Evolutionary conservation across 2,888 invertebrate species (phyloP).

Genomic region (Alloscopus bannaensis): DNA sequence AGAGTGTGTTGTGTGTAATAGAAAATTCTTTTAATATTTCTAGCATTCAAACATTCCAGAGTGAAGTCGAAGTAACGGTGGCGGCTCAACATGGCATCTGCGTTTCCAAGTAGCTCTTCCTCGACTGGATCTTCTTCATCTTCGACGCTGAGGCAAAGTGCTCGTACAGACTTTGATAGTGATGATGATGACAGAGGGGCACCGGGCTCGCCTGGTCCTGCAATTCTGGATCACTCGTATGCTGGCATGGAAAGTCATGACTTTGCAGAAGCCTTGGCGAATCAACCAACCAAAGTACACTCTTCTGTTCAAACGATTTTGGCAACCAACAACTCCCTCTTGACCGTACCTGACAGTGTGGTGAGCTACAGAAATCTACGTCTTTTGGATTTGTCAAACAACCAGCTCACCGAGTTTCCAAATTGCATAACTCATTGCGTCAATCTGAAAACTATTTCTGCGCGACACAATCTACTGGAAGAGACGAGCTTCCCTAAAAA

Average conservation of each 20-base stretch:
- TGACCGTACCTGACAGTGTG: constrained; percentile 74
- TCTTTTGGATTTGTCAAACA: constrained; percentile 91
- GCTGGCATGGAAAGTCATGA: constrained; percentile 70
- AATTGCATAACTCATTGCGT: constrained; percentile 86
- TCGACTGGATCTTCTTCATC: constrained; percentile 34
- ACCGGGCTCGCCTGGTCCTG: constrained; percentile 71
- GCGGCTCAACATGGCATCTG: constrained; percentile 36
- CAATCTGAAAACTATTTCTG: constrained; percentile 84
- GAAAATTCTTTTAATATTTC: neutral
- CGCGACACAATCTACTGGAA: constrained; percentile 91
- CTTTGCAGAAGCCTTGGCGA: constrained; percentile 69
- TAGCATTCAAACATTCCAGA: neutral
- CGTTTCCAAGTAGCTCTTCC: constrained; percentile 48
- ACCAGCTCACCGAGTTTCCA: constrained; percentile 85
- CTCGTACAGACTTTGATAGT: constrained; percentile 6
- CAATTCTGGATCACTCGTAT: constrained; percentile 73
- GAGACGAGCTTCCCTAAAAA: constrained; percentile 92
- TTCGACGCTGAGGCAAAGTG: neutral
- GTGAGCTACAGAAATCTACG: constrained; percentile 79
- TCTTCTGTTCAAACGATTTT: constrained; percentile 74
- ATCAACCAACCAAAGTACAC: constrained; percentile 67
- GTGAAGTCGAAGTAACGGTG: neutral
- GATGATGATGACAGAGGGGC: constrained; percentile 34
- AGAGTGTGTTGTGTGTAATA: neutral
- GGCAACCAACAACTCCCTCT: constrained; percentile 75